These are phyloP conservation scores for Nomada ruficornis DNA, from an alignment of 2,888 invertebrate genomes.

Conservation along the genomic window DNA sequence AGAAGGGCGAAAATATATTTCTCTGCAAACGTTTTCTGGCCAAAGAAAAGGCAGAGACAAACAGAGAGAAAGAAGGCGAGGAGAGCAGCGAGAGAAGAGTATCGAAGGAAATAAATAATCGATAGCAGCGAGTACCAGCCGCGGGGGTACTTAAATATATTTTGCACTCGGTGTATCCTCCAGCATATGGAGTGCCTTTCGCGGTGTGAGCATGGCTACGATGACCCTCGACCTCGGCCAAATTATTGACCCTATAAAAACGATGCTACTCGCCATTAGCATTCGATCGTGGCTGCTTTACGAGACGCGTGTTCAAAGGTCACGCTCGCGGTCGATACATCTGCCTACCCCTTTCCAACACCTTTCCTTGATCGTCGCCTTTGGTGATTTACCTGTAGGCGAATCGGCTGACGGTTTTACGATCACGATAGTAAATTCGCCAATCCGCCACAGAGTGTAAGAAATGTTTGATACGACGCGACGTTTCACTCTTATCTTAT, in stretches of 20 bases:
- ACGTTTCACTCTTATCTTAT: too few relatives aligned
- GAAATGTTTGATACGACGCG: conserved; percentile 6
- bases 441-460: conserved; percentile 29
- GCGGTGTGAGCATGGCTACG: conserved; percentile 35
- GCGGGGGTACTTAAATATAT: conserved; percentile 63
- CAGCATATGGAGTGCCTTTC: conserved; percentile 9
- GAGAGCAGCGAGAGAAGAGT: not conserved
- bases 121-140: conserved; percentile 59
- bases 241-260: conserved; percentile 70
- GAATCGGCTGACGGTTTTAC: conserved; percentile 36
- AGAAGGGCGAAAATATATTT: conserved; percentile 59
- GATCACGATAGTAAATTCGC: conserved; percentile 45
- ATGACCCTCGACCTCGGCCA: conserved; percentile 63
- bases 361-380: conserved; percentile 31
- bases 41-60: conserved; percentile 15
- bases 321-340: conserved; percentile 52
- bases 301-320: conserved; percentile 51
- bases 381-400: conserved; percentile 38
- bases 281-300: conserved; percentile 70
- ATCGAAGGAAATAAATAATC: conserved; percentile 65
- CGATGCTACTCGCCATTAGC: conserved; percentile 67
- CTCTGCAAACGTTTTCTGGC: conserved; percentile 44
- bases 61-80: not conserved
- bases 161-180: conserved; percentile 63
- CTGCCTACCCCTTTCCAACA: conserved; percentile 23